Evolutionary conservation across 2,113 vertebrate genomes (phyloP).

Genomic region (Bujurquina vittata): DNA sequence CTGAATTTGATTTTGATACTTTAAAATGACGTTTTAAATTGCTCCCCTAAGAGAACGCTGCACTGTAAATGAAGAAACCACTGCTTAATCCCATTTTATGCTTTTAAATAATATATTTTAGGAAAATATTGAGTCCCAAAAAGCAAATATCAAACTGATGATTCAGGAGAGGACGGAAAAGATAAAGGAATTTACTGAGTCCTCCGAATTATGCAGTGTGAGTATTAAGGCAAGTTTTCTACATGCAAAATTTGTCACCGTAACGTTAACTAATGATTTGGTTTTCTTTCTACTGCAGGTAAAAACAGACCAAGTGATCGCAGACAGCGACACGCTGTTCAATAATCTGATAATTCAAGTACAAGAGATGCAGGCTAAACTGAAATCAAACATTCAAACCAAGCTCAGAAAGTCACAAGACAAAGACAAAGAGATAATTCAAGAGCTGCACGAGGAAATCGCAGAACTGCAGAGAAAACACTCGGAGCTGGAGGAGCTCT

Average conservation of each 20-base stretch:
- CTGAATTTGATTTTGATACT: not conserved
- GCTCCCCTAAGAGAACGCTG: rapidly evolving
- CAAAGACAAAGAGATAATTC: not conserved
- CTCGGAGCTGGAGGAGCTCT: conserved; percentile 56
- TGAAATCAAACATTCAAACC: conserved; percentile 16
- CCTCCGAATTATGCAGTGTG: conserved; percentile 44
- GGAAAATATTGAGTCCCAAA: conserved; percentile 45
- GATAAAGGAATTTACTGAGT: conserved; percentile 34
- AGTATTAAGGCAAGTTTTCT: not conserved
- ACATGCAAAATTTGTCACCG: not conserved
- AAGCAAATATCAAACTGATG: conserved; percentile 41
- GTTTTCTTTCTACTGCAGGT: conserved; percentile 15
- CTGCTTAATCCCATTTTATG: rapidly evolving
- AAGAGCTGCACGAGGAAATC: conserved; percentile 50
- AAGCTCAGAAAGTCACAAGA: conserved; percentile 42
- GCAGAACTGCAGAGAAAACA: conserved; percentile 20
- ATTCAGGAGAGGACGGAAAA: conserved; percentile 52
- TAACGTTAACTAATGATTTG: rapidly evolving
- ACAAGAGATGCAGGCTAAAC: conserved; percentile 5
- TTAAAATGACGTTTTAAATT: not conserved
- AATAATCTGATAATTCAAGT: conserved; percentile 23
- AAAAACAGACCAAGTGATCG: conserved; percentile 24
- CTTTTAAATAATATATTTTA: conserved; percentile 8
- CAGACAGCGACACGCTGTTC: conserved; percentile 29
- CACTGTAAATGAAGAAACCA: not conserved